These are phyloP conservation scores for Pseudopleuronectes americanus DNA, from an alignment of 2,797 vertebrate species.

Conservation along the genomic window DNA sequence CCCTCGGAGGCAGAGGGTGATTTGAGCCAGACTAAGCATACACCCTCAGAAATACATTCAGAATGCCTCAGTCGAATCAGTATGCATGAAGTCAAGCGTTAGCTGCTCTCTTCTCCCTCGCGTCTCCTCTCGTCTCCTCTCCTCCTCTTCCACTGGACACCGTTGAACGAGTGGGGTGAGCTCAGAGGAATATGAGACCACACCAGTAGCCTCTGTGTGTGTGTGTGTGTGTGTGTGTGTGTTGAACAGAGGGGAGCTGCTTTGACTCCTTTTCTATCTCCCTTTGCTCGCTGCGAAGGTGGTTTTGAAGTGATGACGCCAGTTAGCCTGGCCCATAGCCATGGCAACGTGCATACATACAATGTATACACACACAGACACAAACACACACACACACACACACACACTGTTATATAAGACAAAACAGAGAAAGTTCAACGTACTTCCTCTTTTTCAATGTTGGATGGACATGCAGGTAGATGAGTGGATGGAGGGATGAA, in stretches of 20 bases:
- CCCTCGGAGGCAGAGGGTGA: conserved; percentile 31
- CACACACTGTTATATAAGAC: conserved; percentile 33
- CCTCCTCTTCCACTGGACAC: conserved; percentile 58
- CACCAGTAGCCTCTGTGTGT: conserved; percentile 40
- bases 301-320: conserved; percentile 81
- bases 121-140: conserved; percentile 39
- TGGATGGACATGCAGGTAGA: conserved; percentile 44
- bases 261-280: conserved; percentile 66
- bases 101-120: conserved; percentile 27
- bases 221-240: conserved; percentile 42
- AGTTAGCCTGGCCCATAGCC: conserved; percentile 59
- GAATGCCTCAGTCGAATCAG: conserved; percentile 59
- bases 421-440: conserved; percentile 27
- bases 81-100: conserved; percentile 58
- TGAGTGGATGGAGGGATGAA: conserved; percentile 61
- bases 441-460: conserved; percentile 44
- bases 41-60: conserved; percentile 52
- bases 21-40: conserved; percentile 47
- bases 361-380: conserved; percentile 45
- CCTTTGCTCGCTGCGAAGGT: conserved; percentile 73
- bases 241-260: conserved; percentile 60
- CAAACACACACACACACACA: conserved; percentile 15
- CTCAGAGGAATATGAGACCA: conserved; percentile 71
- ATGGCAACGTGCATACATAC: conserved; percentile 74
- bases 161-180: conserved; percentile 64